phyloP scores from a whole-genome alignment of 2,888 invertebrate genomes.

The Idaea aversata region DNA sequence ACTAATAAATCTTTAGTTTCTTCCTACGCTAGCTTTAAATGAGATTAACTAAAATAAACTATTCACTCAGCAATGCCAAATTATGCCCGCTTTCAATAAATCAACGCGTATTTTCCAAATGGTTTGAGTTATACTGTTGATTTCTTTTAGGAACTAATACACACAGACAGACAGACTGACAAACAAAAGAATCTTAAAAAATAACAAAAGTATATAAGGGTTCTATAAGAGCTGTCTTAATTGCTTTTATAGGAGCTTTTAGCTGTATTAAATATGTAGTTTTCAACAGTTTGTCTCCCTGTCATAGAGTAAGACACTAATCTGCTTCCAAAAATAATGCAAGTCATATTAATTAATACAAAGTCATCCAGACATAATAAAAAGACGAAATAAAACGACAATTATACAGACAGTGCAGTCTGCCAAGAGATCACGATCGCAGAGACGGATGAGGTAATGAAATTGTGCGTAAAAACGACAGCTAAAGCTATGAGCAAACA shows the following conservation, averaged over 20 bases:
- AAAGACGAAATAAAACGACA: neutral
- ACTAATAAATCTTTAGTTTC: conserved; percentile 52
- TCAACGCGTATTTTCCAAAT: conserved; percentile 45
- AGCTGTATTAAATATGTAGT: too few species aligned
- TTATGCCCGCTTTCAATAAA: conserved; percentile 56
- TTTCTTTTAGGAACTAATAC: neutral
- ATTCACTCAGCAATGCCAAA: conserved; percentile 55
- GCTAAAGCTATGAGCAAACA: too few species aligned
- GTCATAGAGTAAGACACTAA: neutral
- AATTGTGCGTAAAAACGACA: neutral
- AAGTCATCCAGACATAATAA: neutral
- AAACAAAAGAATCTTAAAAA: neutral
- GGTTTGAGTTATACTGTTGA: conserved; percentile 34
- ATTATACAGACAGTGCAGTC: neutral
- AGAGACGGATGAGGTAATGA: neutral
- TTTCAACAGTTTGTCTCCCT: neutral
- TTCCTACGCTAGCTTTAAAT: conserved; percentile 40
- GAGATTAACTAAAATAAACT: conserved; percentile 55
- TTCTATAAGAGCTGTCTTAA: too few species aligned
- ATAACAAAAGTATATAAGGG: neutral
- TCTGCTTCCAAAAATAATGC: neutral
- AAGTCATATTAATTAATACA: neutral
- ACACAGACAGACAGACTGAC: too few species aligned
- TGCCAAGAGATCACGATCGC: neutral
- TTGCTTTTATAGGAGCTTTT: too few species aligned